Percentiles rank a stretch among this genome's conserved stretches.
phyloP scores from a whole-genome alignment of 2,888 invertebrate genomes.

The Teleogryllus oceanicus region DNA sequence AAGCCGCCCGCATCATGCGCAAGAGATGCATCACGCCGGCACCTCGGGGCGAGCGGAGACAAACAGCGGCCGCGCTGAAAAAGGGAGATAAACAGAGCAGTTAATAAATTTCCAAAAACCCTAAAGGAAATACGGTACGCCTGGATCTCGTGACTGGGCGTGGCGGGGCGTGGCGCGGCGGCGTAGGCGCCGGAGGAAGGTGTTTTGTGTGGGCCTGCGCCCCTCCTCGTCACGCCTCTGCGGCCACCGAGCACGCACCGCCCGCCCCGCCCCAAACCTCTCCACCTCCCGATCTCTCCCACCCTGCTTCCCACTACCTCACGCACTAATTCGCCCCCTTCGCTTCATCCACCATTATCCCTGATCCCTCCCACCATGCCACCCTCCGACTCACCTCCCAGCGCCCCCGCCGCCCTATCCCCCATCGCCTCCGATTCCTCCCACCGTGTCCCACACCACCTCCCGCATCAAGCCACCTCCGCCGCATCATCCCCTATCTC shows the following conservation, averaged over 20 bases:
- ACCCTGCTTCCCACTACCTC: neutral
- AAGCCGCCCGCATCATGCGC: too few species aligned
- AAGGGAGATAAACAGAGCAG: conserved; percentile 5
- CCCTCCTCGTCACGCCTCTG: neutral
- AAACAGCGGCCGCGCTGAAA: neutral
- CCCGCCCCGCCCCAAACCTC: neutral
- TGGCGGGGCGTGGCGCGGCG: neutral
- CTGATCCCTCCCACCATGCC: neutral
- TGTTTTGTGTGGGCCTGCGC: neutral
- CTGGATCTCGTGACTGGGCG: neutral
- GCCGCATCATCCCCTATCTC: neutral
- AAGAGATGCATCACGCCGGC: too few species aligned
- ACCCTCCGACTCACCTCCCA: neutral
- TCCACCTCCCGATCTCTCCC: neutral
- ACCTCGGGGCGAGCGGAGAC: neutral
- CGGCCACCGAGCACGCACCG: neutral
- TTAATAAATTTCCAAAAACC: neutral
- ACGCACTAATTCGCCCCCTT: neutral
- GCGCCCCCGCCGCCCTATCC: neutral
- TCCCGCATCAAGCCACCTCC: neutral
- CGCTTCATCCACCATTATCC: neutral
- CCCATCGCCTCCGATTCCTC: neutral
- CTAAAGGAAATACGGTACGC: neutral
- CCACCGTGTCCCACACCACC: neutral
- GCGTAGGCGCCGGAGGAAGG: neutral